Conservation (phyloP, 2,113 vertebrate species). For the Illadopsis cleaveri region DNA sequence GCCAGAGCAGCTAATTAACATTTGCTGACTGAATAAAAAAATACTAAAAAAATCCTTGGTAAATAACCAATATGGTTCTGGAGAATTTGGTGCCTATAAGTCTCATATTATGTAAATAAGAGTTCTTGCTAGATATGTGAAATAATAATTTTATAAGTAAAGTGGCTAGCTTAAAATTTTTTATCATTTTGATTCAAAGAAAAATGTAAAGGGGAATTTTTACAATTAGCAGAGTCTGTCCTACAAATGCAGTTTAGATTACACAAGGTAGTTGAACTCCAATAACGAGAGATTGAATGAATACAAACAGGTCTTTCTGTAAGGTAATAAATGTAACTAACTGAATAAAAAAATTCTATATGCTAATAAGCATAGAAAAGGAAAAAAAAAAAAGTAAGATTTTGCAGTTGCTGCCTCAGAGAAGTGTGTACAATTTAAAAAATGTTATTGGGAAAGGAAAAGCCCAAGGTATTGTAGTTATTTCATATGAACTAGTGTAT, state of each 20-base stretch:
- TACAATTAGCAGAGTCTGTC: neutral
- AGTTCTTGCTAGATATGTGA: slow-evolving; percentile 16
- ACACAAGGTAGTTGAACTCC: neutral
- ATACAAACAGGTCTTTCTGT: neutral
- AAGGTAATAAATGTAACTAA: neutral
- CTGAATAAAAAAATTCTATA: neutral
- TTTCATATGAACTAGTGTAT: neutral
- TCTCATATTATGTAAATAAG: neutral
- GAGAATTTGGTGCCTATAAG: neutral
- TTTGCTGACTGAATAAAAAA: neutral
- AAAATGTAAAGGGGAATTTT: neutral
- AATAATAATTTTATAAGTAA: neutral
- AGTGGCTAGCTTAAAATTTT: neutral
- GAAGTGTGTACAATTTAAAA: rapidly evolving
- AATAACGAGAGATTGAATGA: neutral
- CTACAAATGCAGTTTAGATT: neutral
- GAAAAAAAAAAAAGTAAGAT: neutral
- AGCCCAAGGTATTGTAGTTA: neutral
- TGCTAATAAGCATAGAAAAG: neutral
- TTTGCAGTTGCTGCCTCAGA: neutral
- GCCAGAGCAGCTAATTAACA: slow-evolving; percentile 12
- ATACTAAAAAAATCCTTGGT: neutral
- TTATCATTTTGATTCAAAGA: neutral
- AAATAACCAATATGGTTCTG: neutral
- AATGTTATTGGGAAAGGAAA: neutral